These are phyloP conservation scores for Atta cephalotes DNA, from an alignment of 1,140 invertebrate genomes.

Conservation along the genomic window DNA sequence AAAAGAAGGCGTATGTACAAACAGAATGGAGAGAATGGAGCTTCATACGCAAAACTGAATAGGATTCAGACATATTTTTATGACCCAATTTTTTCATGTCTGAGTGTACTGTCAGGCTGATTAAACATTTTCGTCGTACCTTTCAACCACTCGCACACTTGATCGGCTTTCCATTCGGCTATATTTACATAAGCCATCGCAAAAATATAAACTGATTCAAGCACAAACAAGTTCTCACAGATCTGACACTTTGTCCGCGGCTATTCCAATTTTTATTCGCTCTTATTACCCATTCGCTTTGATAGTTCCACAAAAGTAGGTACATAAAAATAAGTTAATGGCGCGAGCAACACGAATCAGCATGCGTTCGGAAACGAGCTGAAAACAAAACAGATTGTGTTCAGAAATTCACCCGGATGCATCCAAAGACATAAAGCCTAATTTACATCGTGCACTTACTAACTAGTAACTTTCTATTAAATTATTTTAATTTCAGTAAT, in stretches of 20 bases:
- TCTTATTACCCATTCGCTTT: too few species aligned
- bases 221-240: conserved; percentile 46
- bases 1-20: neutral
- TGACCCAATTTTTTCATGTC: neutral
- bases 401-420: too few species aligned
- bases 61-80: conserved; percentile 15
- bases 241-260: neutral
- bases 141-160: conserved; percentile 97
- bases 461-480: too few species aligned
- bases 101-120: neutral
- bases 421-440: too few species aligned
- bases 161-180: conserved; percentile 96
- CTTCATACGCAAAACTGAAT: conserved; percentile 57
- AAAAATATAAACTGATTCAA: conserved; percentile 43
- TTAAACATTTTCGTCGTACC: conserved; percentile 85
- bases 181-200: conserved; percentile 95
- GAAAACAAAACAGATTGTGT: too few species aligned
- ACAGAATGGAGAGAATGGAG: conserved; percentile 4
- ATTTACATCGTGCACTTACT: too few species aligned
- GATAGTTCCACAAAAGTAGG: too few species aligned
- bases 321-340: too few species aligned
- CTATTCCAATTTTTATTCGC: conserved; percentile 26
- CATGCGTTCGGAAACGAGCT: too few species aligned
- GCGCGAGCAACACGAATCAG: too few species aligned
- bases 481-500: too few species aligned